Evolutionary conservation across 92 coral and sea anemone species (phyloP), one percentile per base, ranked within the genome.

Genomic region (Scolanthus callimorphus): DNA sequence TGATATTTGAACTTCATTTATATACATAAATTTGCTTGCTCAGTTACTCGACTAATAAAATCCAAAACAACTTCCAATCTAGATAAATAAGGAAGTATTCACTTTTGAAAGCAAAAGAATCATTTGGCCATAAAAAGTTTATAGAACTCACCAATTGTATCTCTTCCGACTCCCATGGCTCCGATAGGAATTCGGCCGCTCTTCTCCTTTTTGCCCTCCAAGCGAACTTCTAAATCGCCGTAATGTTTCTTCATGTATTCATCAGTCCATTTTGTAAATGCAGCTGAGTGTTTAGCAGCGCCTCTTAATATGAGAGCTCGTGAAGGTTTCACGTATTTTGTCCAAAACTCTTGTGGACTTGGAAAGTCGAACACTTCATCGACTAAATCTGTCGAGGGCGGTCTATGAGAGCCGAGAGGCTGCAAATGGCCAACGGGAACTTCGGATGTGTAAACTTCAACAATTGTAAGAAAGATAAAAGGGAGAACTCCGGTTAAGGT

Each of bases 81-180:
- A n/a, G n/a, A n/a, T n/a, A n/a, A n/a, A n/a, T n/a, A n/a, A n/a
- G n/a, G n/a, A n/a, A n/a, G n/a, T n/a, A n/a, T n/a, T n/a, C n/a
- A n/a, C n/a, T n/a, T n/a, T n/a, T n/a, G n/a, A n/a, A n/a, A n/a
- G n/a, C n/a, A n/a, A n/a, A n/a, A n/a, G n/a, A n/a, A n/a, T n/a
- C n/a, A n/a, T n/a, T n/a, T n/a, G n/a, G n/a, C n/a, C n/a, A n/a
- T n/a, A n/a, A n/a, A n/a, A n/a, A n/a, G n/a, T n/a, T n/a, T n/a
- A n/a, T n/a, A n/a, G 41, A 6, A 20, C 4, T 3, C 0, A 91
- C 97, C 91, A 17, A 91, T 71, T 0, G 96, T 87, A 47, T 79
- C 91, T 56, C 97, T 73, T 25, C 97, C 97, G 6, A 87, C 68
- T 44, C 97, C 97, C 71, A 78, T 87, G 0, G 82, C 82, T 19